Evolutionary conservation across 2,113 vertebrate genomes (phyloP), one percentile per base, ranked within the genome.

Genomic region (Tragelaphus imberbis): DNA sequence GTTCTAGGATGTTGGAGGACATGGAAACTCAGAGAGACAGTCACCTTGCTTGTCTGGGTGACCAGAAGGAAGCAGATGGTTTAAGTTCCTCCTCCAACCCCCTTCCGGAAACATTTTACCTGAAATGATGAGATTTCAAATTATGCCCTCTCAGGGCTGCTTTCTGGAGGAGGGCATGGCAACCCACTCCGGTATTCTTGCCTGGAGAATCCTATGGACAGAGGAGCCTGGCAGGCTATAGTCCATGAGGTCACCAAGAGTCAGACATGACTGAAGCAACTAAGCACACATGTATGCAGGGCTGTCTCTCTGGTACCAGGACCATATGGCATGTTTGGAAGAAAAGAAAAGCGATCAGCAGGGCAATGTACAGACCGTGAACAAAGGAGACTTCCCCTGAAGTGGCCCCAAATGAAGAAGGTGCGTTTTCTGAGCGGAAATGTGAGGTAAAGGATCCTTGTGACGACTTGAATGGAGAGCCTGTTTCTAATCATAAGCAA

Each of bases 71-170:
- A 75, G 36, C 0, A 8, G 36, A 40, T 23, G 25, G 47, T 68
- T 55, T 19, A 36, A 16, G 40, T 23, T 59, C 16, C 25, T 51
- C 13, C 79, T 36, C 53, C 10, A 17, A 40, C 23, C 8, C 40
- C 23, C 25, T 5, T 65, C 59, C 23, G 44, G 55, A 61, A 55
- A 25, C 19, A 25, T 55, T 80, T 55, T 6, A n/a, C 51, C 11
- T 0, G 23, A 53, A n/a, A 23, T 0, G 16, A 3, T 3, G 16
- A 49, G 58, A 49, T 56, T 58, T 56, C 17, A 47, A 30, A 68
- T 55, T 12, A 28, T 23, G 47, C 63, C 30, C 25, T 36, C 13
- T 5, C 1, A 25, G 79, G 51, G 27, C 23, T 21, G 33, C n/a
- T 5, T 59, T 68, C 40, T 77, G 71, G 40, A 77, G 13, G 71